Evolutionary conservation across 37 sponge, comb jelly and placozoan species (phyloP), one percentile per base, ranked within the genome.

Genomic region (Lycopodina hypogea): DNA sequence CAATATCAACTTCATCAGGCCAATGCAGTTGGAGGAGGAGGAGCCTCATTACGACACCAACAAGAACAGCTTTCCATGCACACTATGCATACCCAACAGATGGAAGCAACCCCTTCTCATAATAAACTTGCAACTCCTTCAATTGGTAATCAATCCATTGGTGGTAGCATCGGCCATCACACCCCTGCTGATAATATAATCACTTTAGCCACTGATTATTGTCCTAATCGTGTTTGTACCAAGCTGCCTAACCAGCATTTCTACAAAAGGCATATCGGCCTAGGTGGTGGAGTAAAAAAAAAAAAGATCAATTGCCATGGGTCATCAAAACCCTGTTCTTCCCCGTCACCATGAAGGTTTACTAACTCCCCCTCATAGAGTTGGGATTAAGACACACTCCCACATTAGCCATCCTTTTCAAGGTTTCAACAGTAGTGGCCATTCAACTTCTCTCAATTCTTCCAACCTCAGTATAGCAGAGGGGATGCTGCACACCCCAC

Each of bases 221-320:
- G 75, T 19, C 86, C 84, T 0, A 55, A 56, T 38, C 84, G 76
- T 77, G 68, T 76, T 56, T 58, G 77, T 0, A 69, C 52, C 59
- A 55, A 79, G 75, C 66, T 79, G 26, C 56, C 73, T 36, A 65
- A 55, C 30, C 78, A 86, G 30, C 64, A 74, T 33, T 61, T 59
- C 41, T 61, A 76, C 28, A 42, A 58, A 42, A 15, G 42, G 12
- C 59, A 30, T 42, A 75, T 69, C 68, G 67, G 66, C 48, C 34
- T 3, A 19, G 66, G 30, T 9, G 21, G 59, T 58, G 42, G 62
- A 35, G 82, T 82, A 17, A 74, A n/a, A 74, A n/a, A 74, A 67
- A 26, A 37, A 23, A 2, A 74, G 52, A 39, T 26, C 75, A 7
- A 35, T 53, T 4, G n/a, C 65, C 23, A 36, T 75, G 33, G 45